Base-by-base conservation (phyloP, 2,888 invertebrate genomes). In the Catonia carolina region DNA sequence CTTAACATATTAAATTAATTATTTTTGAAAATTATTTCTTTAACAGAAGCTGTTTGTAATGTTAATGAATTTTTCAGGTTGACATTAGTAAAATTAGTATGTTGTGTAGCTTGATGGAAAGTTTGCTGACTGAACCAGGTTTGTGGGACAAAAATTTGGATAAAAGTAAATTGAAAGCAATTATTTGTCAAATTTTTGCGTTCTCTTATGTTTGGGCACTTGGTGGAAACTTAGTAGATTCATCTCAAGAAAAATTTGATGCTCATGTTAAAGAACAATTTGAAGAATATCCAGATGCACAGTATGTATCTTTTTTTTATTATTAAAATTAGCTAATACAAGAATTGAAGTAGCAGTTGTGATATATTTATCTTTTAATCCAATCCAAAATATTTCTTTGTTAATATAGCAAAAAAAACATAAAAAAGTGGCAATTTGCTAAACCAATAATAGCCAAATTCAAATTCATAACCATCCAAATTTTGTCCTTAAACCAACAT, bases 161-260 rank as follows among this genome's bases (percentile, higher is more conserved):
- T 56, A 68, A 69, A 7, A 62, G 69, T 20, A 73, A 75, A 58
- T 72, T 85, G 1, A 79, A 82, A 65, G 74, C 75, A 4, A 81
- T 89, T 62, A 69, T 93, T 0, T 81, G 81, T 2, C 87, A 90
- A 67, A 80, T 85, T 22, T 94, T 92, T 68, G 75, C 89, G 27
- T 91, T 91, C 74, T 79, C 85, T 48, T 88, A 86, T 66, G 72
- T 91, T 1, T 95, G 94, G 94, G 79, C 86, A 1, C 72, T 93
- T 17, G 91, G 90, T n/a, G 92, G 92, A 0, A 93, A 93, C 70
- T 78, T 90, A 2, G 71, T 77, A 2, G 90, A 92, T 60, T 67
- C 70, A 1, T 82, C 85, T 55, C 79, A 87, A 64, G 80, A 82
- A 51, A 71, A 74, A 3, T 86, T 88, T 63, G 92, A 93, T 68